Base-by-base conservation (phyloP, 1,140 invertebrate species). In the Eciton burchellii region DNA sequence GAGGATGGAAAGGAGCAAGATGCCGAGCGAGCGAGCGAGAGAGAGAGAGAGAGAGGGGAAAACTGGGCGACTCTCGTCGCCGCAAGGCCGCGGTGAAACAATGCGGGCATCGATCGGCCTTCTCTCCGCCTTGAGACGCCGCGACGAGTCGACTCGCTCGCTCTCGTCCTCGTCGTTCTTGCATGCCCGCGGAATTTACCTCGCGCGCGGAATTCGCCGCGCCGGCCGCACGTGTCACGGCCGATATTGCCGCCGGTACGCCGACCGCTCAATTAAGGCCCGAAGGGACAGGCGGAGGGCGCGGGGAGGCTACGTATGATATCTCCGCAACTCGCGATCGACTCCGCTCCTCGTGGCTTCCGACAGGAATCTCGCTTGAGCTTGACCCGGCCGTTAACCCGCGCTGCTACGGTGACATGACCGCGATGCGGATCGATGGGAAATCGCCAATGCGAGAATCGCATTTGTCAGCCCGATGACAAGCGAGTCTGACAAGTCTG, bases 81-180 rank as follows among this genome's bases (percentile, higher is more conserved):
- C 45, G 83, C 45, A 60, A 82, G 81, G 49, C 84, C 84, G 57
- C 24, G 26, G 47, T 54, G 88, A 89, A 88, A 89, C 86, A 89
- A 90, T 89, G 86, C 86, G 83, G 86, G 73, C 84, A 86, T 86
- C 88, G 88, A 90, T 90, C 84, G 83, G 43, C 45, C 49, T 68
- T 72, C 43, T 66, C 41, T 24, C 47, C 72, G 35, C n/a, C 71
- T 59, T 43, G 45, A 81, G 54, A 59, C 47, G 77, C 77, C 77
- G 41, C 52, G 77, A 71, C 76, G 49, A 68, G 63, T 79, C 56
- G 70, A 79, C 74, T 79, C 70, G 49, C 35, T n/a, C 19, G 52
- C 5, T 6, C 52, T 16, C 41, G 41, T 73, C 6, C 43, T 19
- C 14, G 16, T 68, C 29, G 12, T 8, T 6, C 19, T 2, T 26